A percentile compares a stretch with the other conserved stretches of the same genome.
Evolutionary conservation across 53 echinoderm and acorn worm genomes (phyloP).

Genomic region (Arbacia lixula): DNA sequence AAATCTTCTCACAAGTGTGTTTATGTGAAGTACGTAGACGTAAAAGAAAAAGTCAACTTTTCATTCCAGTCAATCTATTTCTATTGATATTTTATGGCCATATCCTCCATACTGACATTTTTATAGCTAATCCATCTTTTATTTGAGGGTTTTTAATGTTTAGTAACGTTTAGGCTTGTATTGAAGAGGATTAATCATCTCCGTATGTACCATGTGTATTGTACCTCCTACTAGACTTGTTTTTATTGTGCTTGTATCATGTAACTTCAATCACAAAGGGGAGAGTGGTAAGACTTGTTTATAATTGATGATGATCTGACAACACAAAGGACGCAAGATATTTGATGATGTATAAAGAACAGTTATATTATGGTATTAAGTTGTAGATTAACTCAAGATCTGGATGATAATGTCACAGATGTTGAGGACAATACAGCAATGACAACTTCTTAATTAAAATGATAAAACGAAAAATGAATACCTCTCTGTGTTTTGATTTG

Average conservation of each 20-base stretch:
- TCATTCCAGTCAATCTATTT: no score
- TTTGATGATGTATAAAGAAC: slow-evolving; percentile 40
- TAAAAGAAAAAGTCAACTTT: no score
- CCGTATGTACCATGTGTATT: no score
- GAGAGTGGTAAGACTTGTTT: slow-evolving; percentile 9
- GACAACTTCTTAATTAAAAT: slow-evolving; percentile 56
- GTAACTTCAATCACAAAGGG: neutral
- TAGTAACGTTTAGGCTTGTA: no score
- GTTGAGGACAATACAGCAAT: slow-evolving; percentile 41
- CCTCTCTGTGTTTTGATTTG: slow-evolving; percentile 36
- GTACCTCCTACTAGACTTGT: neutral
- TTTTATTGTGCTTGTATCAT: neutral
- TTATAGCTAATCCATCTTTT: no score
- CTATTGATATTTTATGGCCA: no score
- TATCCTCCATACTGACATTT: no score
- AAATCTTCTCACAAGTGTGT: no score
- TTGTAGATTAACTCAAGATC: slow-evolving; percentile 36
- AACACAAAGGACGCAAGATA: slow-evolving; percentile 19
- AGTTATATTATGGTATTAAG: slow-evolving; percentile 35
- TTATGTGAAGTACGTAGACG: no score
- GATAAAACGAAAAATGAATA: slow-evolving; percentile 69
- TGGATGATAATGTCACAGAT: slow-evolving; percentile 36
- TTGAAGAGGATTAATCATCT: no score
- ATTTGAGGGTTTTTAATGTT: no score
- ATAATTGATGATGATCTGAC: slow-evolving; percentile 31